Base-by-base conservation (phyloP, 2,113 vertebrate genomes). In the Redunca redunca region DNA sequence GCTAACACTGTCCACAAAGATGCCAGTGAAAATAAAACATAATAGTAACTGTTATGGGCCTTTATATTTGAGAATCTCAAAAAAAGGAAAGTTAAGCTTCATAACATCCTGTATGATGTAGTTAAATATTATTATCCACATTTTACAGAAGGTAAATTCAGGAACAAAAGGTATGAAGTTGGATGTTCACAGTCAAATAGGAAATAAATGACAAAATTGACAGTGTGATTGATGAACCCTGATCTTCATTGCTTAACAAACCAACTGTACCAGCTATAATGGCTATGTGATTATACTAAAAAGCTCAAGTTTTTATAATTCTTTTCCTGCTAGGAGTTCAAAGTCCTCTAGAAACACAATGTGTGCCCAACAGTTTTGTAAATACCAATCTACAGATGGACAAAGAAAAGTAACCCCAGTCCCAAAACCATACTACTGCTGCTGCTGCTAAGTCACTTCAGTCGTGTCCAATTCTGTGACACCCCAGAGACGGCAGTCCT, bases 71-170 rank as follows among this genome's bases (percentile, higher is more conserved):
- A 95, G 9, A 95, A 64, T 91, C 82, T 78, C 4, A 26, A 91
- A 92, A 92, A 96, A 78, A 71, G 21, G 13, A 92, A 97, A 97
- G 85, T 50, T 78, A 96, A 97, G 93, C 78, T 96, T 91, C 77
- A 95, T 97, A 97, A 88, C 85, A 93, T 88, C 21, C 48, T 94
- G 46, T 62, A 96, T 94, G 86, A 93, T 57, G 43, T 52, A 96
- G 64, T 93, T 97, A 97, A 97, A 97, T 86, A 94, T 94, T 93
- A 98, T 97, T 93, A 88, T 43, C 33, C 57, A 86, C 58, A 98
- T 97, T 97, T 97, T 97, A 92, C 85, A 95, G 97, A 89, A 96
- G 78, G 55, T 93, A 98, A 97, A 96, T 94, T 95, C 64, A 83
- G 82, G 89, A 88, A 96, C 64, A 93, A 95, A 94, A 57, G 13